A percentile compares a stretch with the other conserved stretches of the same genome.
Conservation (phyloP, 2,888 invertebrate genomes). For the Cryptocephalus primarius region DNA sequence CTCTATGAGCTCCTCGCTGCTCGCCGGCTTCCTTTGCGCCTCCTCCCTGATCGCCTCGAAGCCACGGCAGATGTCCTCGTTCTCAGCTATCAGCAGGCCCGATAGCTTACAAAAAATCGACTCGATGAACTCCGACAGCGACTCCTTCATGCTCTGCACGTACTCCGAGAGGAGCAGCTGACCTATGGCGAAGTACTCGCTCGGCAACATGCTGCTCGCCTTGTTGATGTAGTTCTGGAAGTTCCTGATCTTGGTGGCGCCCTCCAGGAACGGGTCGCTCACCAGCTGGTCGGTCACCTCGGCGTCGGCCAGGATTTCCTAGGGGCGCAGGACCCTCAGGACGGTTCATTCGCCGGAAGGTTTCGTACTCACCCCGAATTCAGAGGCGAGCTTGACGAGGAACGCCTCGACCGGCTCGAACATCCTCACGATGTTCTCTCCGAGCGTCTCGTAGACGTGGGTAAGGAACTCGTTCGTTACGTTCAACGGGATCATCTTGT, state of each 20-base stretch:
- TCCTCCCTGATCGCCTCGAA: slow-evolving; percentile 60
- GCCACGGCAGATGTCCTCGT: slow-evolving; percentile 54
- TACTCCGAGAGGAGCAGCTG: slow-evolving; percentile 52
- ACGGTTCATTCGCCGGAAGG: too few species aligned
- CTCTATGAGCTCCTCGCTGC: slow-evolving; percentile 71
- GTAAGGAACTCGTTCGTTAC: slow-evolving; percentile 29
- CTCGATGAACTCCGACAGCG: slow-evolving; percentile 47
- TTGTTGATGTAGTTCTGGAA: slow-evolving; percentile 49
- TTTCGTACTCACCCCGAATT: too few species aligned
- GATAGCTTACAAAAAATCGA: slow-evolving; percentile 53
- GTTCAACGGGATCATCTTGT: slow-evolving; percentile 21
- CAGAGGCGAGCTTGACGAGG: slow-evolving; percentile 1
- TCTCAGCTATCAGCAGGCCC: slow-evolving; percentile 51
- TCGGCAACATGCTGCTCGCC: slow-evolving; percentile 50
- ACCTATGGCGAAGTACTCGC: slow-evolving; percentile 58
- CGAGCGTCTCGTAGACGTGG: slow-evolving; percentile 43
- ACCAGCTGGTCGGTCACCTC: not conserved
- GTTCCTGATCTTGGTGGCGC: slow-evolving; percentile 48
- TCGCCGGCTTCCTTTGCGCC: slow-evolving; percentile 62
- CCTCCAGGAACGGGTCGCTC: slow-evolving; percentile 45
- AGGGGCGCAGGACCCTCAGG: too few species aligned
- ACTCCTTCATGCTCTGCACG: slow-evolving; percentile 48
- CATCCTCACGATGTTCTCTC: slow-evolving; percentile 41
- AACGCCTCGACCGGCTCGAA: slow-evolving; percentile 49
- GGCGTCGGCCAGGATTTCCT: too few species aligned